Evolutionary conservation across 2,113 vertebrate genomes (phyloP).

Genomic region (Telmatochromis brichardi): DNA sequence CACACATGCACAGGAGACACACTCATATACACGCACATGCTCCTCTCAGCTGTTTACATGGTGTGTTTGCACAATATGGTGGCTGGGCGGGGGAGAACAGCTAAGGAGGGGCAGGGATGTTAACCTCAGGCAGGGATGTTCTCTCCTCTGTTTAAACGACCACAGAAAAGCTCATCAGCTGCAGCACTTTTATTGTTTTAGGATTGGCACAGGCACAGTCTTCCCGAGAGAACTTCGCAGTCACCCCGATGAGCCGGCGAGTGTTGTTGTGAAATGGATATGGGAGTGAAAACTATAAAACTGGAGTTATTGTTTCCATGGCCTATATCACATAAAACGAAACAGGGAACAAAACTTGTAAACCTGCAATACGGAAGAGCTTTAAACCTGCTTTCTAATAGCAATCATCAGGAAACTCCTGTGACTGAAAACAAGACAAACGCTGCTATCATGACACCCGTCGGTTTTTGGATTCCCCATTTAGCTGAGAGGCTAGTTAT

Average conservation of each 20-base stretch:
- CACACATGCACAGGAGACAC: not conserved
- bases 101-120: constrained; percentile 33
- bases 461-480: not conserved
- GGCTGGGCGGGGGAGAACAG: constrained; percentile 8
- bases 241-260: not conserved
- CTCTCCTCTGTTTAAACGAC: constrained; percentile 8
- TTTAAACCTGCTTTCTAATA: not conserved
- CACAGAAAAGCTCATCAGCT: constrained; percentile 7
- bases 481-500: not conserved
- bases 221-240: not conserved
- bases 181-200: not conserved
- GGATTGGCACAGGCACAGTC: not conserved
- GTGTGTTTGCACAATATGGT: constrained; percentile 61
- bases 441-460: not conserved
- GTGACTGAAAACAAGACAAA: not conserved
- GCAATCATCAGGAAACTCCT: not conserved
- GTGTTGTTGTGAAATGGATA: not conserved
- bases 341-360: not conserved
- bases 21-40: not conserved
- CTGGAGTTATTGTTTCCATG: not conserved
- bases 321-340: not conserved
- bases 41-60: constrained; percentile 56
- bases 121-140: constrained; percentile 30
- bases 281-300: not conserved
- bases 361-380: not conserved